Evolutionary conservation across 2,797 vertebrate species (phyloP).

Genomic region (Sebastes kiyomatsui): DNA sequence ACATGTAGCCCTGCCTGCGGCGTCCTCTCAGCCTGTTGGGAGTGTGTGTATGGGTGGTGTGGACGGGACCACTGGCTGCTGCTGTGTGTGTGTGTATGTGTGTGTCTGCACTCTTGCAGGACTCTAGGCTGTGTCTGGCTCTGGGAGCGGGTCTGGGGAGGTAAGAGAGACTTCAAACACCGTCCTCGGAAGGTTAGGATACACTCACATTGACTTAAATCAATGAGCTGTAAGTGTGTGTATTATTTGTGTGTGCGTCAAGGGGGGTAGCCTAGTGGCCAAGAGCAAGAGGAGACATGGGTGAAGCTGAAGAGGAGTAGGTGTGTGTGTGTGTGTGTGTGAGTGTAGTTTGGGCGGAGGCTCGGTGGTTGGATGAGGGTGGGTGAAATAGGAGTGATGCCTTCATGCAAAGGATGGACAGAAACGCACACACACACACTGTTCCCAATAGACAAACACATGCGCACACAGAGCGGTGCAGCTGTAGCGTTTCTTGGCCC

Average conservation of each 20-base stretch:
- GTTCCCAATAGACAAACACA: conserved; percentile 21
- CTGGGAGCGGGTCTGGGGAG: conserved; percentile 72
- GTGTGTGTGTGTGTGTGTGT: conserved; percentile 22
- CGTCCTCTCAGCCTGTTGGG: conserved; percentile 65
- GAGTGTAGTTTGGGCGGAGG: conserved; percentile 32
- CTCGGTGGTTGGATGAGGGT: conserved; percentile 18
- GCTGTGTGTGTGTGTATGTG: conserved; percentile 36
- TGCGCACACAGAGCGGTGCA: conserved; percentile 40
- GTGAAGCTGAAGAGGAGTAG: conserved; percentile 45
- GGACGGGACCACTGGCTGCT: conserved; percentile 67
- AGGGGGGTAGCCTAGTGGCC: conserved; percentile 62
- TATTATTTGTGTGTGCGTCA: conserved; percentile 71
- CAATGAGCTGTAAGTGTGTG: conserved; percentile 78
- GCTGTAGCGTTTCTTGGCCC: conserved; percentile 62
- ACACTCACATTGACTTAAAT: conserved; percentile 81
- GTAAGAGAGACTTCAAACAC: conserved; percentile 80
- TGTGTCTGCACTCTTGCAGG: conserved; percentile 58
- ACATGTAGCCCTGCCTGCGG: conserved; percentile 73
- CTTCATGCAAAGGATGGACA: conserved; percentile 59
- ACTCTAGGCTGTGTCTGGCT: conserved; percentile 82
- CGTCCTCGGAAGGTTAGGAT: conserved; percentile 77
- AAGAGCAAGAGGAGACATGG: conserved; percentile 64
- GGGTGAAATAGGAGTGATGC: conserved; percentile 54
- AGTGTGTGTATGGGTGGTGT: conserved; percentile 78
- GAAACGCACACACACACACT: not conserved